phyloP scores from a whole-genome alignment of 2,888 invertebrate genomes.

The Tethea ocularis region DNA sequence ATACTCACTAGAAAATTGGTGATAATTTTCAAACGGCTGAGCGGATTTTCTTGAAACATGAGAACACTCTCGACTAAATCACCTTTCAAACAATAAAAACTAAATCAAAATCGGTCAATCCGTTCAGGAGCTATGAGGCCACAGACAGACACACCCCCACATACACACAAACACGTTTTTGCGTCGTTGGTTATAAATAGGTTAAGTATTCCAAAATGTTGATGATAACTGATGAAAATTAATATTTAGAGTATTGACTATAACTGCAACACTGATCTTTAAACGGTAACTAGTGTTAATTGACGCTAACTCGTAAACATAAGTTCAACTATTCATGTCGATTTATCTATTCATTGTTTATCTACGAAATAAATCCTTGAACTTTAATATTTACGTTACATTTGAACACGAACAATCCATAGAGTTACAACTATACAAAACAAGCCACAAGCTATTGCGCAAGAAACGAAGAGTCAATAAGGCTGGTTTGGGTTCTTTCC shows the following conservation, averaged over 20 bases:
- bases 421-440: not conserved
- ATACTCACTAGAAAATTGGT: too few relatives aligned
- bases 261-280: not conserved
- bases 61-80: too few relatives aligned
- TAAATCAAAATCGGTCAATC: too few relatives aligned
- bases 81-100: too few relatives aligned
- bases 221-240: too few relatives aligned
- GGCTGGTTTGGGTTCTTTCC: too few relatives aligned
- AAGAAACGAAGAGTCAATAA: not conserved
- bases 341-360: slow-evolving; percentile 37
- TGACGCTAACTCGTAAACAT: not conserved
- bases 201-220: not conserved
- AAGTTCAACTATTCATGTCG: slow-evolving; percentile 23
- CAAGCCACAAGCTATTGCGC: not conserved
- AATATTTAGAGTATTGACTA: not conserved
- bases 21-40: too few relatives aligned
- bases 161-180: too few relatives aligned
- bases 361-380: slow-evolving; percentile 37
- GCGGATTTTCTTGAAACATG: too few relatives aligned
- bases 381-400: slow-evolving; percentile 16
- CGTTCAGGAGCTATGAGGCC: too few relatives aligned
- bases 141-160: too few relatives aligned
- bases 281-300: not conserved
- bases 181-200: too few relatives aligned
- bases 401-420: not conserved